These are phyloP conservation scores for Frankliniella intonsa DNA, from an alignment of 2,888 invertebrate species.

Conservation along the genomic window DNA sequence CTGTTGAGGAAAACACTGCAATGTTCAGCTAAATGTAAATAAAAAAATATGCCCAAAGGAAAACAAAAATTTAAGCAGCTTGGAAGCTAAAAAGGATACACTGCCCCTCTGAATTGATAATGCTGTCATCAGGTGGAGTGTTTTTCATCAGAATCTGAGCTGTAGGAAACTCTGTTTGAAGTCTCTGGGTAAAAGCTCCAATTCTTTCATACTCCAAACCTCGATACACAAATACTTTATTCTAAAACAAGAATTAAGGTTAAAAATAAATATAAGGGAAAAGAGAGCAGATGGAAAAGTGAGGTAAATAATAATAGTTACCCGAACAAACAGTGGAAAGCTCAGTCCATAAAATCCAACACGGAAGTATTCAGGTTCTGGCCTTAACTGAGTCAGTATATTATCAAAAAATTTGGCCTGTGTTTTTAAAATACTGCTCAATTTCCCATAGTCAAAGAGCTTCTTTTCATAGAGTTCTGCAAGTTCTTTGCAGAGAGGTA, in stretches of 20 bases:
- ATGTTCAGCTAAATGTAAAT: background rate
- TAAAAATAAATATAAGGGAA: slow-evolving; percentile 27
- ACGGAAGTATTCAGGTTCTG: slow-evolving; percentile 91
- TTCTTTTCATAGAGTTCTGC: slow-evolving; percentile 80
- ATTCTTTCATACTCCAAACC: slow-evolving; percentile 93
- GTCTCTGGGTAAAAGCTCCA: slow-evolving; percentile 85
- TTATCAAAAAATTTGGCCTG: slow-evolving; percentile 90
- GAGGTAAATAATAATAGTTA: slow-evolving; percentile 49
- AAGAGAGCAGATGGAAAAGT: slow-evolving; percentile 29
- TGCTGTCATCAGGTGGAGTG: slow-evolving; percentile 82
- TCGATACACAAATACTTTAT: slow-evolving; percentile 91
- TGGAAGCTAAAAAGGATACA: slow-evolving; percentile 54
- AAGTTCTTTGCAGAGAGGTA: slow-evolving; percentile 85
- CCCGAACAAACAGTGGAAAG: slow-evolving; percentile 90
- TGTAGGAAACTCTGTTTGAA: slow-evolving; percentile 90
- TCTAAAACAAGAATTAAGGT: slow-evolving; percentile 53
- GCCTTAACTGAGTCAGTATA: slow-evolving; percentile 78
- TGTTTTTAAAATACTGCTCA: slow-evolving; percentile 75
- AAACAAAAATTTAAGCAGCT: background rate
- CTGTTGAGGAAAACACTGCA: slow-evolving; percentile 31
- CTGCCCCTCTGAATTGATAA: slow-evolving; percentile 79
- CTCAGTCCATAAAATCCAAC: slow-evolving; percentile 93
- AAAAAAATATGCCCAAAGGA: slow-evolving; percentile 17
- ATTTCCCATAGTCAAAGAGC: slow-evolving; percentile 80
- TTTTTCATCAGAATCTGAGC: slow-evolving; percentile 92